These are phyloP conservation scores for Cerceris ruficornis DNA, from an alignment of 2,888 invertebrate genomes.

Conservation along the genomic window DNA sequence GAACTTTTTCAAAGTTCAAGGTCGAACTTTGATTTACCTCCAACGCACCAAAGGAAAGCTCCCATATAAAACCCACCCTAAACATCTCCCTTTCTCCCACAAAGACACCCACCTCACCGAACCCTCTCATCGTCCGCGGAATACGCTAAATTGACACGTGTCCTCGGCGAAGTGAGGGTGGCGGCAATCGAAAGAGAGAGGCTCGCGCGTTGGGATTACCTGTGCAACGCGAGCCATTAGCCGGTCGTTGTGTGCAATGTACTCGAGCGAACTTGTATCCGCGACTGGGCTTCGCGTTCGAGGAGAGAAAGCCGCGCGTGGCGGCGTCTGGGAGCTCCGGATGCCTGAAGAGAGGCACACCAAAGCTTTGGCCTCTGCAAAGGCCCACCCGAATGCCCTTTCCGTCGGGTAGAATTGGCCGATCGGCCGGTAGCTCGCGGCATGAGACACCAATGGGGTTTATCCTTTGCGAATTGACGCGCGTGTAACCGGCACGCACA, in stretches of 20 bases:
- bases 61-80: too few species aligned
- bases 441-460: slow-evolving; percentile 43
- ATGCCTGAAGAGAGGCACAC: too few species aligned
- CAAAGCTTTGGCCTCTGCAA: slow-evolving; percentile 42
- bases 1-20: too few species aligned
- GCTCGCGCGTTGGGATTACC: slow-evolving; percentile 67
- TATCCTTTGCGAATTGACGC: slow-evolving; percentile 46
- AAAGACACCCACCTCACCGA: too few species aligned
- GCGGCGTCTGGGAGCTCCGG: slow-evolving; percentile 28
- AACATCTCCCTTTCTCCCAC: too few species aligned
- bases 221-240: slow-evolving; percentile 70
- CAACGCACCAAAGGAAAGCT: too few species aligned
- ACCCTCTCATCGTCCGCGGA: background rate
- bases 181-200: slow-evolving; percentile 51
- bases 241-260: slow-evolving; percentile 69
- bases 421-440: slow-evolving; percentile 34
- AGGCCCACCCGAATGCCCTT: slow-evolving; percentile 40
- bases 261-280: slow-evolving; percentile 71
- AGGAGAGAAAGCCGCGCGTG: slow-evolving; percentile 21
- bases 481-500: slow-evolving; percentile 25
- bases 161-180: slow-evolving; percentile 56
- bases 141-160: slow-evolving; percentile 66
- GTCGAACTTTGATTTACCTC: too few species aligned
- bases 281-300: slow-evolving; percentile 32
- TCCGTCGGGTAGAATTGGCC: slow-evolving; percentile 27